Evolutionary conservation across 2,797 vertebrate species (phyloP).

Genomic region (Chaetodon trifasciatus): DNA sequence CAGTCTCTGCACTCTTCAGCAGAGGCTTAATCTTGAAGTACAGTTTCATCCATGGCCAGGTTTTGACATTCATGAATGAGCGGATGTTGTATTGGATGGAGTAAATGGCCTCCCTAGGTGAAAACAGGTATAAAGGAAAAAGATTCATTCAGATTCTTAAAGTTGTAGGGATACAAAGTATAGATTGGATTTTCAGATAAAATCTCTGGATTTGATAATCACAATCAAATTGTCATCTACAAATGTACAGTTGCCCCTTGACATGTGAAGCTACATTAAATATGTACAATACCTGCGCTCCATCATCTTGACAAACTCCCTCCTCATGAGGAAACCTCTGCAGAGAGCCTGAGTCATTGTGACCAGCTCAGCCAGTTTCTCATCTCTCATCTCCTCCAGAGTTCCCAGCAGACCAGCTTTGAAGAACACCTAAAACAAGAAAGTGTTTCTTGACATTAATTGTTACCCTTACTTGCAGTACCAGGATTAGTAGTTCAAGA

Average conservation of each 20-base stretch:
- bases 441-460: background rate
- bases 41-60: slow-evolving; percentile 97
- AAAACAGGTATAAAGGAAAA: background rate
- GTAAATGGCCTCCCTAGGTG: slow-evolving; percentile 66
- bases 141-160: background rate
- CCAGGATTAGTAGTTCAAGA: background rate
- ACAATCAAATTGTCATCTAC: background rate
- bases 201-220: background rate
- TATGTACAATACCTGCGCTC: slow-evolving; percentile 80
- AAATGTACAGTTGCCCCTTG: background rate
- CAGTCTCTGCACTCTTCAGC: slow-evolving; percentile 91
- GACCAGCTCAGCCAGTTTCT: slow-evolving; percentile 88
- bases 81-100: slow-evolving; percentile 89
- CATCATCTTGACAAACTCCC: slow-evolving; percentile 89
- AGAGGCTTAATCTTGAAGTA: slow-evolving; percentile 95
- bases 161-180: background rate
- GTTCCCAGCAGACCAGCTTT: slow-evolving; percentile 89
- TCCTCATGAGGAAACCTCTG: slow-evolving; percentile 88
- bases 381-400: slow-evolving; percentile 92
- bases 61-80: slow-evolving; percentile 95
- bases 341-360: slow-evolving; percentile 89
- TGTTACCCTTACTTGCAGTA: background rate
- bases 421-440: slow-evolving; percentile 89
- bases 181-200: background rate
- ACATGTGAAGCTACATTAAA: background rate